Evolutionary conservation across 2,113 vertebrate species (phyloP).

Genomic region (Oxyruncus cristatus): DNA sequence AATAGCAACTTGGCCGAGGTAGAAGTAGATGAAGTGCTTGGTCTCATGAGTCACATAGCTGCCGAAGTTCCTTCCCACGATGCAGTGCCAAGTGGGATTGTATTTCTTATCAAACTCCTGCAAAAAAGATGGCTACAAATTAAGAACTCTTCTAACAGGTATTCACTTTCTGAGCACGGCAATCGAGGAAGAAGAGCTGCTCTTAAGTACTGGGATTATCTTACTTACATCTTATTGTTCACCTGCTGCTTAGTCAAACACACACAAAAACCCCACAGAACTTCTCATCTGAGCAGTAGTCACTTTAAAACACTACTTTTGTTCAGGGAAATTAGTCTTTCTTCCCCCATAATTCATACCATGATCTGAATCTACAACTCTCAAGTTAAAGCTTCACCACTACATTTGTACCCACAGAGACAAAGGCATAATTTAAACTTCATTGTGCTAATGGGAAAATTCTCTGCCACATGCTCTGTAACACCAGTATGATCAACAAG

Average conservation of each 20-base stretch:
- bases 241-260: background rate
- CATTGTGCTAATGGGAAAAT: background rate
- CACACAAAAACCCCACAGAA: background rate
- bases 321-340: background rate
- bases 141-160: background rate
- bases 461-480: background rate
- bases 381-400: background rate
- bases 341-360: background rate
- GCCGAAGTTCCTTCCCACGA: conserved; percentile 97
- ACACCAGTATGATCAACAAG: background rate
- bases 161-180: background rate
- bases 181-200: background rate
- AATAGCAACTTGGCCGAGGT: conserved; percentile 97
- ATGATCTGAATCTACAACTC: background rate
- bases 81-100: conserved; percentile 98
- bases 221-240: background rate
- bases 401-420: background rate
- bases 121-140: background rate
- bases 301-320: background rate
- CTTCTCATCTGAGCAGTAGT: background rate
- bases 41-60: conserved; percentile 98
- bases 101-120: conserved; percentile 99
- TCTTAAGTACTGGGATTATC: background rate
- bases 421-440: background rate
- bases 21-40: conserved; percentile 99